Base-by-base conservation (phyloP, 2,797 vertebrate genomes). In the Sebastes kiyomatsui region DNA sequence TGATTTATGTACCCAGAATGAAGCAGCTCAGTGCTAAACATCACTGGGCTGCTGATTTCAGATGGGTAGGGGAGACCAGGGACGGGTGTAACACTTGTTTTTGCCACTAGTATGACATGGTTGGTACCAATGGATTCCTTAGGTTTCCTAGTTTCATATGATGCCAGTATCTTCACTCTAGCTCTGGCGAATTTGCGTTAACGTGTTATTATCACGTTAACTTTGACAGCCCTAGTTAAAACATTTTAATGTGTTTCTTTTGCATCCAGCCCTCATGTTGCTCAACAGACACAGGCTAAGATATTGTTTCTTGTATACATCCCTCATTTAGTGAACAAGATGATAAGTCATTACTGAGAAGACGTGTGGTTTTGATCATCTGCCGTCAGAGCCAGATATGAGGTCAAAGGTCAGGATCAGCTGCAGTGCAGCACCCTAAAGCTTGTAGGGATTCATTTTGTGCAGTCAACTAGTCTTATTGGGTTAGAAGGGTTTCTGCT, bases 1-100 rank as follows among this genome's bases (percentile, higher is more conserved):
- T 90, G 83, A 91, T 83, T 78, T 69, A 90, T 86, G 81, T 18
- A 5, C 23, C 28, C 80, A 75, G 42, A 74, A 80, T 77, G 77
- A 87, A 83, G 74, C 56, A 8, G 32, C 61, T 67, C 2, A 4
- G 75, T 55, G 75, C 49, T 80, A 23, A 87, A 88, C 83, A 56
- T 65, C 62, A 62, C 23, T 27, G 22, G 18, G 64, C 71, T 81
- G 62, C 52, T 81, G 80, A 62, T 82, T 82, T 87, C 60, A 83
- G 49, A 61, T 12, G n/a, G 46, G 28, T 62, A 32, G 22, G 7
- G 18, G 18, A 49, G 46, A 49, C 18, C 46, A 20, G 46, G 46
- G 46, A 49, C 7, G 0, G 46, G 3, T 49, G 18, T 18, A 49
- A 49, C 46, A 20, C 46, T 49, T 8, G 2, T 46, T 49, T 49